Percentiles rank a stretch among this genome's conserved stretches.
Evolutionary conservation across 2,797 vertebrate species (phyloP).

Genomic region (Cryptoprocta ferox): DNA sequence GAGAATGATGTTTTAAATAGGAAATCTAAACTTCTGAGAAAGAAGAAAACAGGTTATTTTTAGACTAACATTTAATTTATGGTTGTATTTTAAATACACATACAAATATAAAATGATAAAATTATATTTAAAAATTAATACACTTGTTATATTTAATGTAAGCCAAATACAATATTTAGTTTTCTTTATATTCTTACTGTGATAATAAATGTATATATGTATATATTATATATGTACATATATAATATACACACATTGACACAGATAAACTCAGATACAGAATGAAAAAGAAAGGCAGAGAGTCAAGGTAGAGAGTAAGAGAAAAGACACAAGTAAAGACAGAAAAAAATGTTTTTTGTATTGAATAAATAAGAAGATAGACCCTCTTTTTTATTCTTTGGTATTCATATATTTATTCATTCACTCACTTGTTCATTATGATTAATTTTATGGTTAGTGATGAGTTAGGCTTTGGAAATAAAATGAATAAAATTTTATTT

Average conservation of each 20-base stretch:
- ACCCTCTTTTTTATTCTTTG: not conserved
- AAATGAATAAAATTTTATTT: constrained; percentile 10
- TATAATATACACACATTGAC: not conserved
- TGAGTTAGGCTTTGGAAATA: not conserved
- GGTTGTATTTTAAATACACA: not conserved
- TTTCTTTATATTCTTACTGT: not conserved
- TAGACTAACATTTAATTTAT: not conserved
- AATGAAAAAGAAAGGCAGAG: not conserved
- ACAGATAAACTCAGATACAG: not conserved
- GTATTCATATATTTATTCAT: not conserved
- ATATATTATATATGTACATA: too few relatives aligned
- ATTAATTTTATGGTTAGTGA: not conserved
- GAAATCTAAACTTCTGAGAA: not conserved
- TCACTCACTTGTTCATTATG: not conserved
- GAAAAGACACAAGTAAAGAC: not conserved
- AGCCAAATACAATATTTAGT: not conserved
- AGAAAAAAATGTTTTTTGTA: not conserved
- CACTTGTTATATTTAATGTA: not conserved
- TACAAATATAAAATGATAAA: not conserved
- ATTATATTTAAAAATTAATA: not conserved
- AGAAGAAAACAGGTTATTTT: not conserved
- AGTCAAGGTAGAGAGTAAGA: not conserved
- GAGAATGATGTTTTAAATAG: not conserved
- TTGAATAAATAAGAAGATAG: not conserved
- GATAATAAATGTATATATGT: not conserved